These are phyloP conservation scores for Nycticryphes semicollaris DNA, from an alignment of 2,113 vertebrate genomes.

Conservation along the genomic window DNA sequence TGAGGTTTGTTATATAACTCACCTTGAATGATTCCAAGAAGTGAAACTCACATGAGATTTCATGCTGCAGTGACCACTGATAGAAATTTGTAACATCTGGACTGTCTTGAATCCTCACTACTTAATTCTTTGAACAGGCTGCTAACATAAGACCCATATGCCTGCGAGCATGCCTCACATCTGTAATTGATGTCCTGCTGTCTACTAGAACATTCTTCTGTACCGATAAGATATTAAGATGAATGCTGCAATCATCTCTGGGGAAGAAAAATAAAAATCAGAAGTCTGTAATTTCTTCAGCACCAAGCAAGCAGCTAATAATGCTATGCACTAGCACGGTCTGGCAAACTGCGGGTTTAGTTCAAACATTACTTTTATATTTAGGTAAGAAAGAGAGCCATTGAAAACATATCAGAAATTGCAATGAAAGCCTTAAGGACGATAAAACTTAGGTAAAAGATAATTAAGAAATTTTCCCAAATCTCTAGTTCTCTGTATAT, in stretches of 20 bases:
- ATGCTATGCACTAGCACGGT: not conserved
- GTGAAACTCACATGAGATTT: slow-evolving; percentile 91
- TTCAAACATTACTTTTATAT: not conserved
- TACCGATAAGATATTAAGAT: slow-evolving; percentile 70
- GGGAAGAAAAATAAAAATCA: not conserved
- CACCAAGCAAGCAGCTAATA: not conserved
- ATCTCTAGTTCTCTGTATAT: not conserved
- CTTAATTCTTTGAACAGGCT: slow-evolving; percentile 89
- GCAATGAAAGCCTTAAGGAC: not conserved
- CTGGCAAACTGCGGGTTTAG: not conserved
- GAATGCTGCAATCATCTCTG: not conserved
- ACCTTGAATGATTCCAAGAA: slow-evolving; percentile 96
- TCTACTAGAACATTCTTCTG: slow-evolving; percentile 89
- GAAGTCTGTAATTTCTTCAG: not conserved
- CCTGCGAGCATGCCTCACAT: slow-evolving; percentile 90
- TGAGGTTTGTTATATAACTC: slow-evolving; percentile 42
- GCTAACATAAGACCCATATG: slow-evolving; percentile 93
- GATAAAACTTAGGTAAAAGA: not conserved
- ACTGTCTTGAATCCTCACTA: slow-evolving; percentile 89
- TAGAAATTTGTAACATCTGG: slow-evolving; percentile 93
- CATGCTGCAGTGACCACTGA: slow-evolving; percentile 90
- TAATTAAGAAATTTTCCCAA: not conserved
- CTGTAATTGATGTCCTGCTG: slow-evolving; percentile 92
- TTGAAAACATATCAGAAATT: not conserved
- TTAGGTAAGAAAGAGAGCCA: not conserved